Base-by-base conservation (phyloP, 1,140 invertebrate genomes). In the Leguminivora glycinivorella region DNA sequence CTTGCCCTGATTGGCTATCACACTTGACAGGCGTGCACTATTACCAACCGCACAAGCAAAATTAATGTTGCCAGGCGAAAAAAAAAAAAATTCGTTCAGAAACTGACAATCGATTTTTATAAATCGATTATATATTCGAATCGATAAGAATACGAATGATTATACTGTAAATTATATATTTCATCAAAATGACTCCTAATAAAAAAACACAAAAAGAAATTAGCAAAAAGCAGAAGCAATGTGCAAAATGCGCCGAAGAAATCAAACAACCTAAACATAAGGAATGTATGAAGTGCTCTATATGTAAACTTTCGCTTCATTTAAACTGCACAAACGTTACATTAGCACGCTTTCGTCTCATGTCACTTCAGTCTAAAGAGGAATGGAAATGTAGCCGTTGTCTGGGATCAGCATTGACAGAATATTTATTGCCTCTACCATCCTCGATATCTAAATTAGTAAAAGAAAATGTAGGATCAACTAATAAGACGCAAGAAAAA, bases 261-360 rank as follows among this genome's bases (percentile, higher is more conserved):
- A 56, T 56, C 1, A 56, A 12, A 12, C 38, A 40, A 40, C 38
- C 38, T 2, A 40, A 40, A 40, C 5, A 56, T 25, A 56, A 56
- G 56, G 56, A n/a, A n/a, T n/a, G n/a, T n/a, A n/a, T n/a, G n/a
- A n/a, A n/a, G n/a, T n/a, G n/a, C n/a, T n/a, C n/a, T 25, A 56
- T 25, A 25, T 56, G 56, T 24, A 56, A 25, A 24, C 24, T 56
- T 2, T 56, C 56, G 56, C 17, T 56, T 56, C 56, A 56, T 24
- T 10, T 56, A 56, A 56, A 56, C 5, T 56, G 56, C 56, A 56
- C 56, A 10, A 56, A 56, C n/a, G 56, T 56, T 56, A 56, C 56
- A 56, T 1, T 56, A 25, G 7, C 19, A 24, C 56, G 56, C 10
- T 25, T 24, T 9, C 19, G 10, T 25, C 56, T 24, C 2, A 56